Conservation (phyloP, 2,797 vertebrate species). For the Basileuterus tristriatus region DNA sequence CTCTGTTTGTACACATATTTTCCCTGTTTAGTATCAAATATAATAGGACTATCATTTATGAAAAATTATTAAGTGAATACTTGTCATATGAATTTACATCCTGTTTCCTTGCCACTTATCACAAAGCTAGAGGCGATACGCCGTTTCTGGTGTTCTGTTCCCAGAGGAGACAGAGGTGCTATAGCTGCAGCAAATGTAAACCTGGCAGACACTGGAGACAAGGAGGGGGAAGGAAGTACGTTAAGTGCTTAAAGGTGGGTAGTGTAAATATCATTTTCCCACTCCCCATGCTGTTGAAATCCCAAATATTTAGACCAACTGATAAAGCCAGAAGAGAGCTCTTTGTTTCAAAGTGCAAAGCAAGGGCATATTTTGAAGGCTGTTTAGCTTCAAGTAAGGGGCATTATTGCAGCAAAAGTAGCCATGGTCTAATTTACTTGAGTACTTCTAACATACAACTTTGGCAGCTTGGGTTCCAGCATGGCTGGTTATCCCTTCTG, state of each 20-base stretch:
- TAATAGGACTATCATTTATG: neutral
- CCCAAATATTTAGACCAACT: neutral
- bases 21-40: neutral
- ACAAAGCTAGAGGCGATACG: neutral
- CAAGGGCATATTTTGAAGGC: neutral
- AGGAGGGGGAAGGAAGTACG: conserved; percentile 35
- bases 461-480: neutral
- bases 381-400: neutral
- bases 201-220: neutral
- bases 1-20: neutral
- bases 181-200: neutral
- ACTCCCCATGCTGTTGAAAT: conserved; percentile 2
- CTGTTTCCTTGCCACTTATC: conserved; percentile 36
- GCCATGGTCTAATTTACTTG: neutral
- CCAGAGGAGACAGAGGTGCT: conserved; percentile 17
- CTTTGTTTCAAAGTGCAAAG: neutral
- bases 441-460: neutral
- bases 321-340: conserved; percentile 23
- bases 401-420: neutral
- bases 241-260: conserved; percentile 6
- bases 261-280: conserved; percentile 59
- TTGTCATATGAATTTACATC: conserved; percentile 48
- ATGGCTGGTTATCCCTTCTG: neutral
- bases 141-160: neutral
- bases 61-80: neutral